phyloP scores from a whole-genome alignment of 64 coral and sea anemone species.

The Acropora yongei region DNA sequence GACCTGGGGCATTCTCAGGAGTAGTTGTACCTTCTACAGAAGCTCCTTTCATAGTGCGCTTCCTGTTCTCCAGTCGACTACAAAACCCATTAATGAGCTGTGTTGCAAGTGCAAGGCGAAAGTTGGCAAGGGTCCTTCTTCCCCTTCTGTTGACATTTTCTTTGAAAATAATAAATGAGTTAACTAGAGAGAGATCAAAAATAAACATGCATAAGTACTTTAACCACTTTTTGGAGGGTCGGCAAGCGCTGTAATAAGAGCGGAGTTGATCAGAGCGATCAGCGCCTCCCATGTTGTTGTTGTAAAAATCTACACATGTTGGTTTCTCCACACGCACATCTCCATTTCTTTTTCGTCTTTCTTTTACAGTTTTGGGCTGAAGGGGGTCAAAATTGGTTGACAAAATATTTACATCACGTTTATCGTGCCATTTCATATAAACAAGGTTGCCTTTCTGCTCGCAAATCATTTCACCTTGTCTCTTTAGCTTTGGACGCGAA shows the following conservation, averaged over 20 bases:
- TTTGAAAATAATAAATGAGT: neutral
- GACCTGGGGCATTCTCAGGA: too few relatives aligned
- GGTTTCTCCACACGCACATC: conserved; percentile 29
- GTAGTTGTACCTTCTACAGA: neutral
- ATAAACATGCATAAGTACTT: conserved; percentile 43
- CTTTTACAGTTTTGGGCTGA: conserved; percentile 33
- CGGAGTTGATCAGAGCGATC: conserved; percentile 48
- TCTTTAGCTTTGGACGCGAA: neutral
- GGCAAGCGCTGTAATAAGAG: conserved; percentile 25
- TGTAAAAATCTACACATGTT: conserved; percentile 37
- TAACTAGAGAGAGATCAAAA: conserved; percentile 39
- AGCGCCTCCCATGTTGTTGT: conserved; percentile 28
- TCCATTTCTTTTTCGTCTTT: neutral
- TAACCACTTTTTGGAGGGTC: conserved; percentile 39
- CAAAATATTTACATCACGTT: conserved; percentile 36
- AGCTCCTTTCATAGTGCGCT: conserved; percentile 17
- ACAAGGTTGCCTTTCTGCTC: conserved; percentile 21
- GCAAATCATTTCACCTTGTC: conserved; percentile 6
- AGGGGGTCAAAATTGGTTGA: conserved; percentile 31
- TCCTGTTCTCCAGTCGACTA: neutral
- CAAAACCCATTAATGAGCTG: conserved; percentile 34
- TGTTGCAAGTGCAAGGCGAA: conserved; percentile 27
- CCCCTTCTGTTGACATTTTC: conserved; percentile 6
- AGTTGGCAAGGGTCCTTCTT: conserved; percentile 2
- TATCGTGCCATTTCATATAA: conserved; percentile 9